Conservation (phyloP, 2,797 vertebrate species). For the Ficedula albicollis region DNA sequence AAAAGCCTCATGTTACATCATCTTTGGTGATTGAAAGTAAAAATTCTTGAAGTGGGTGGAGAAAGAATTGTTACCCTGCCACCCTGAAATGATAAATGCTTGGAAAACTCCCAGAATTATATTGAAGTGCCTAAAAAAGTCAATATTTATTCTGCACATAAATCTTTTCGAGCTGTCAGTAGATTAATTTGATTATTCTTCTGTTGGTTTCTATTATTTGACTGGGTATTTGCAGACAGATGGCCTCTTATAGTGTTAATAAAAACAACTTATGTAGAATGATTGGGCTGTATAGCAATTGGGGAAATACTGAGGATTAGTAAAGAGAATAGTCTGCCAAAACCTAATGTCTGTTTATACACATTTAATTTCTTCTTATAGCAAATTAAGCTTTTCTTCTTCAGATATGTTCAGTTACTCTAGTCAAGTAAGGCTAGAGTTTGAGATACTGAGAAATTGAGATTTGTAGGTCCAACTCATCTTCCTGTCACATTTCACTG, state of each 20-base stretch:
- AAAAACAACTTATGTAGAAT: slow-evolving; percentile 52
- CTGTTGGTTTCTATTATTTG: slow-evolving; percentile 34
- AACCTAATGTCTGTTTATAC: slow-evolving; percentile 54
- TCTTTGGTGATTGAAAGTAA: slow-evolving; percentile 19
- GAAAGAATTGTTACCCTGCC: slow-evolving; percentile 11
- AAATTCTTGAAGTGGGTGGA: slow-evolving; percentile 51
- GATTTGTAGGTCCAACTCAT: neutral
- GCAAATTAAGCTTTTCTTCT: slow-evolving; percentile 38
- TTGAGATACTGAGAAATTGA: neutral
- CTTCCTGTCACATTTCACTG: neutral
- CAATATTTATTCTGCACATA: slow-evolving; percentile 38
- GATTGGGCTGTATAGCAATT: slow-evolving; percentile 30
- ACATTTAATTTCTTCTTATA: slow-evolving; percentile 37
- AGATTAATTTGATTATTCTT: slow-evolving; percentile 36
- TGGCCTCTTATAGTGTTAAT: slow-evolving; percentile 52
- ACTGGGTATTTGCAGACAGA: slow-evolving; percentile 53
- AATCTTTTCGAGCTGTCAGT: slow-evolving; percentile 22
- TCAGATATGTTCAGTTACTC: neutral
- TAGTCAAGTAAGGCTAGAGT: neutral
- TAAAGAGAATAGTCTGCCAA: slow-evolving; percentile 44
- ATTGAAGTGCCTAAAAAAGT: slow-evolving; percentile 10
- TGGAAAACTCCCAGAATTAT: neutral
- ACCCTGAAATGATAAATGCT: slow-evolving; percentile 30
- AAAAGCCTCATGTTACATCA: slow-evolving; percentile 24
- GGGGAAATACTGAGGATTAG: slow-evolving; percentile 40